Base-by-base conservation (phyloP, 2,888 invertebrate genomes). In the Subacronicta megacephala region DNA sequence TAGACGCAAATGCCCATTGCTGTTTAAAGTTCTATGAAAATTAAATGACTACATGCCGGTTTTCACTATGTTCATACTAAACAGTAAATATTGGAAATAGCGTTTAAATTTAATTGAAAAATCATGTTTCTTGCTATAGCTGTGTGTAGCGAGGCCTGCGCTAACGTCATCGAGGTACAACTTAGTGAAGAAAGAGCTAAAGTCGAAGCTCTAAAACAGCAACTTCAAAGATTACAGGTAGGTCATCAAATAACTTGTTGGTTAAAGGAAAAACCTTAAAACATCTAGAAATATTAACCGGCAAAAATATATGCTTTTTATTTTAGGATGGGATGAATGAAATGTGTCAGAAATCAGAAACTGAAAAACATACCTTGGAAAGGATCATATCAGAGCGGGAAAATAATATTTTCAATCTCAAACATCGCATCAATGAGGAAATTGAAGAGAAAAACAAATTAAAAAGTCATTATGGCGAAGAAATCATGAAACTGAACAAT, bases 131-230 rank as follows among this genome's bases (percentile, higher is more conserved):
- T 1, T 55, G 17, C 65, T 57, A 20, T 55, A 57, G 94, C 93
- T 47, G 72, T 87, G 13, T 92, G 90, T 68, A 93, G 86, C 66
- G 94, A 93, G 75, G 89, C 82, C 0, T 94, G 94, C 59, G 90
- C 83, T 2, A 92, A 92, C 75, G 90, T 94, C 3, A 84, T 94
- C 7, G 94, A 94, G 69, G 92, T 94, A 1, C 94, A 94, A 59
- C 76, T 94, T 7, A 82, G 82, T 7, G 94, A 94, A 65, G 94
- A 94, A 63, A 83, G 88, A 62, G 90, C 91, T 6, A 93, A 90
- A 64, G 87, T 89, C 45, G 84, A 83, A 7, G 71, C 82, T 16
- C 78, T 93, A 0, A 83, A 86, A 72, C 86, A 89, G 62, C 89
- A 93, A 64, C 83, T 93, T 41, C 81, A 89, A 64, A 57, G 54